Evolutionary conservation across 2,888 invertebrate species (phyloP).

Genomic region (Germaria angustata): DNA sequence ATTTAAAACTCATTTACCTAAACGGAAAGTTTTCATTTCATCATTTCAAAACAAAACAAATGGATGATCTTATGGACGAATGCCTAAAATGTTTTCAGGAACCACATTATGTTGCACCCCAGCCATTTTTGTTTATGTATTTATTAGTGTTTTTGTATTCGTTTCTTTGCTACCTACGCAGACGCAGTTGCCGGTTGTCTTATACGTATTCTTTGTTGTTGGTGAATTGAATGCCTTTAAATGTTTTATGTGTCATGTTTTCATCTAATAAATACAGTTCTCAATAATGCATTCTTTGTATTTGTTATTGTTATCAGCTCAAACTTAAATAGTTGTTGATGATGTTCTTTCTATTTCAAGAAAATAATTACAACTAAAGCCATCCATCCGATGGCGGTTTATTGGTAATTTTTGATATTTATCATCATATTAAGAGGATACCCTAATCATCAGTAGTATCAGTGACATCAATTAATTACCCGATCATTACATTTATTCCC

Average conservation of each 20-base stretch:
- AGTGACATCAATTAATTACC: slow-evolving; percentile 13
- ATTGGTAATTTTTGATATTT: slow-evolving; percentile 26
- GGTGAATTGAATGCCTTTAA: neutral
- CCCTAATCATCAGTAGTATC: slow-evolving; percentile 28
- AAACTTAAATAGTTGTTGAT: neutral
- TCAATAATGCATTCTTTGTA: slow-evolving; percentile 31
- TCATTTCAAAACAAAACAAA: neutral
- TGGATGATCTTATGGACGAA: too few species aligned
- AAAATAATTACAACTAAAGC: neutral
- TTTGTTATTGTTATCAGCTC: neutral
- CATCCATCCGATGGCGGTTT: neutral
- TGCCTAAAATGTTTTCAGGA: slow-evolving; percentile 13
- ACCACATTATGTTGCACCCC: slow-evolving; percentile 40
- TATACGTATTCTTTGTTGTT: slow-evolving; percentile 5
- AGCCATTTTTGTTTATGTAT: neutral
- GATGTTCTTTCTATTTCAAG: neutral
- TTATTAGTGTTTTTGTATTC: neutral
- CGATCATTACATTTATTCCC: too few species aligned
- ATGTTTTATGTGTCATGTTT: slow-evolving; percentile 49
- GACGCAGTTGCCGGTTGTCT: slow-evolving; percentile 24
- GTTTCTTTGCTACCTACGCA: slow-evolving; percentile 37
- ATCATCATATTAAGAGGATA: slow-evolving; percentile 2
- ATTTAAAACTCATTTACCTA: neutral
- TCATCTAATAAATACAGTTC: slow-evolving; percentile 43
- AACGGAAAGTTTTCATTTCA: slow-evolving; percentile 28